Evolutionary conservation across 2,797 vertebrate genomes (phyloP).

Genomic region (Botia almorhae): DNA sequence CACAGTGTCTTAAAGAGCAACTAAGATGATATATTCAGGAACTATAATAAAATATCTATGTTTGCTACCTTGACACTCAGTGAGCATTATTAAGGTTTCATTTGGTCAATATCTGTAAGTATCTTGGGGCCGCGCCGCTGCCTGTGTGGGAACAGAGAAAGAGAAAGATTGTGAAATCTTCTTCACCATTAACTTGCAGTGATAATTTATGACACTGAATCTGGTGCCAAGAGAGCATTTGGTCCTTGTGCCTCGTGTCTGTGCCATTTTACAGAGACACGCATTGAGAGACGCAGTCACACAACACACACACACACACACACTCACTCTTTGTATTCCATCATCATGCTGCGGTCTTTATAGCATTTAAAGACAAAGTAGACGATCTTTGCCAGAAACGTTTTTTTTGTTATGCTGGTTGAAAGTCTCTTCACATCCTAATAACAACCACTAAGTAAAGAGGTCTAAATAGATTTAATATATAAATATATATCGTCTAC

Average conservation of each 20-base stretch:
- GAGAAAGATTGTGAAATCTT: constrained; percentile 37
- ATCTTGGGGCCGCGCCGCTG: background rate
- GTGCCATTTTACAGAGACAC: constrained; percentile 50
- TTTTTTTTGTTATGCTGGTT: no score
- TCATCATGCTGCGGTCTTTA: background rate
- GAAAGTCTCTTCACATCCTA: no score
- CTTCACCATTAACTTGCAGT: constrained; percentile 47
- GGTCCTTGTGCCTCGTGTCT: constrained; percentile 57
- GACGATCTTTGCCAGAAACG: no score
- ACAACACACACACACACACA: constrained; percentile 28
- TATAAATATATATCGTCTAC: no score
- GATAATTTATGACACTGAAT: constrained; percentile 55
- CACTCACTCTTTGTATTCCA: constrained; percentile 16
- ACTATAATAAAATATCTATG: background rate
- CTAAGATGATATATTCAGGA: background rate
- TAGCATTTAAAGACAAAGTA: no score
- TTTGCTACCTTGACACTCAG: background rate
- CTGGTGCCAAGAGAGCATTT: constrained; percentile 67
- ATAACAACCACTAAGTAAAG: no score
- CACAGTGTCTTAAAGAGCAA: background rate
- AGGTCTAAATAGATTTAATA: no score
- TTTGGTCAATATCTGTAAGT: constrained; percentile 11
- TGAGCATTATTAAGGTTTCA: background rate
- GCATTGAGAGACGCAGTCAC: constrained; percentile 46
- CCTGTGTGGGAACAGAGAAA: constrained; percentile 26